A percentile compares a stretch with the other conserved stretches of the same genome.
Evolutionary conservation across 1,140 invertebrate species (phyloP).

Genomic region (Halesus radiatus): DNA sequence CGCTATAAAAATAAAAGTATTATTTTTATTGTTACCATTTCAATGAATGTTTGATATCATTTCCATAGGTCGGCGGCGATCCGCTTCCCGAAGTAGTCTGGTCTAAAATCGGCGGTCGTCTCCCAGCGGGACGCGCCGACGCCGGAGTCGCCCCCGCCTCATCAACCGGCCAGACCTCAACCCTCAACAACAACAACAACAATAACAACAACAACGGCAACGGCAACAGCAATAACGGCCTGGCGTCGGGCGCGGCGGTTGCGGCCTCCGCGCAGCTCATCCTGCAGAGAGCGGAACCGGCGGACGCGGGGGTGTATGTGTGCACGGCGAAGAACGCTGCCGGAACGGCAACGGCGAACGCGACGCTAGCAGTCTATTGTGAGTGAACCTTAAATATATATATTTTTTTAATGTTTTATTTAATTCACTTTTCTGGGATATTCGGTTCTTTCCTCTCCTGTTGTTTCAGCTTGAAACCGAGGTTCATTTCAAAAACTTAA

Average conservation of each 20-base stretch:
- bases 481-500: too few species aligned
- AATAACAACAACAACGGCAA: too few species aligned
- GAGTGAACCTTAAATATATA: slow-evolving; percentile 54
- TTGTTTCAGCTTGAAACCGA: too few species aligned
- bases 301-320: slow-evolving; percentile 68
- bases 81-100: slow-evolving; percentile 89
- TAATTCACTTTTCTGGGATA: too few species aligned
- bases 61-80: slow-evolving; percentile 79
- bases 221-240: too few species aligned
- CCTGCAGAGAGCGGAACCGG: slow-evolving; percentile 64
- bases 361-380: slow-evolving; percentile 69
- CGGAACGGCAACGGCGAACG: slow-evolving; percentile 66
- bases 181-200: not conserved
- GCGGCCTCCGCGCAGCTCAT: slow-evolving; percentile 57
- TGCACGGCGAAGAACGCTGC: slow-evolving; percentile 69
- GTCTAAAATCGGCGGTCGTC: slow-evolving; percentile 75
- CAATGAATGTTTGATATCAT: not conserved
- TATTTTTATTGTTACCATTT: too few species aligned
- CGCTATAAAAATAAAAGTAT: too few species aligned
- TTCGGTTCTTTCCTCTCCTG: too few species aligned
- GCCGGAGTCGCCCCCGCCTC: slow-evolving; percentile 13
- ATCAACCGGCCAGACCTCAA: not conserved
- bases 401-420: too few species aligned
- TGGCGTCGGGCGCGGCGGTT: not conserved
- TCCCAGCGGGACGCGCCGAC: slow-evolving; percentile 47